phyloP scores from a whole-genome alignment of 2,797 vertebrate species.

The Pristis pectinata region DNA sequence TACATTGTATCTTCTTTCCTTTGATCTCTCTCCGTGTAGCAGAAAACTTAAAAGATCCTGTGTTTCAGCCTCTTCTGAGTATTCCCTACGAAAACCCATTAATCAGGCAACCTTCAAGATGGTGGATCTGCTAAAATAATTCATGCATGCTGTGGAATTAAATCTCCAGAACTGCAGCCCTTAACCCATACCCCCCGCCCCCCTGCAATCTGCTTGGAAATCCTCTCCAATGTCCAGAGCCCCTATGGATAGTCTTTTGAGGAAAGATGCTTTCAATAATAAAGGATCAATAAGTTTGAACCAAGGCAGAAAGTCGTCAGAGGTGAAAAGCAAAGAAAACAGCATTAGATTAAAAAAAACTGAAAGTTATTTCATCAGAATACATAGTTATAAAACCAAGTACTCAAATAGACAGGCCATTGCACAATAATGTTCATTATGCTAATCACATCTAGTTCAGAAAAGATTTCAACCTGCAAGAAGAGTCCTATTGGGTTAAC shows the following conservation, averaged over 20 bases:
- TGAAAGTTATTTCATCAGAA: not conserved
- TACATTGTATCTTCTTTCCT: not conserved
- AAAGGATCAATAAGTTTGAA: not conserved
- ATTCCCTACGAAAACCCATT: not conserved
- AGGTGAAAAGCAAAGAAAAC: not conserved
- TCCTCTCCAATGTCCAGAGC: not conserved
- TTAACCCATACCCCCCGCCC: no score
- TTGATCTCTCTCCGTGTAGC: not conserved
- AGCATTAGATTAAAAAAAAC: not conserved
- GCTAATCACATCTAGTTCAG: not conserved
- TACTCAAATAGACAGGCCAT: not conserved
- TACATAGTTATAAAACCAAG: not conserved
- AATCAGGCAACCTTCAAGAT: not conserved
- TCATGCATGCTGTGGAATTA: not conserved
- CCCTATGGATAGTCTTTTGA: not conserved
- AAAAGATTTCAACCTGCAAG: not conserved
- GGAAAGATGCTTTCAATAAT: not conserved
- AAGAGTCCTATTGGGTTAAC: not conserved
- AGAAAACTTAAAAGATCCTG: not conserved
- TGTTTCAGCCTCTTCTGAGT: not conserved
- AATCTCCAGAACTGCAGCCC: not conserved
- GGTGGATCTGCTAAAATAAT: not conserved
- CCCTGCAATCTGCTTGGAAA: not conserved
- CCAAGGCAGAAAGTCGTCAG: not conserved
- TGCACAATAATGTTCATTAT: not conserved